Evolutionary conservation across 2,888 invertebrate genomes (phyloP), one percentile per base, ranked within the genome.

Genomic region (Heteropelma amictum): DNA sequence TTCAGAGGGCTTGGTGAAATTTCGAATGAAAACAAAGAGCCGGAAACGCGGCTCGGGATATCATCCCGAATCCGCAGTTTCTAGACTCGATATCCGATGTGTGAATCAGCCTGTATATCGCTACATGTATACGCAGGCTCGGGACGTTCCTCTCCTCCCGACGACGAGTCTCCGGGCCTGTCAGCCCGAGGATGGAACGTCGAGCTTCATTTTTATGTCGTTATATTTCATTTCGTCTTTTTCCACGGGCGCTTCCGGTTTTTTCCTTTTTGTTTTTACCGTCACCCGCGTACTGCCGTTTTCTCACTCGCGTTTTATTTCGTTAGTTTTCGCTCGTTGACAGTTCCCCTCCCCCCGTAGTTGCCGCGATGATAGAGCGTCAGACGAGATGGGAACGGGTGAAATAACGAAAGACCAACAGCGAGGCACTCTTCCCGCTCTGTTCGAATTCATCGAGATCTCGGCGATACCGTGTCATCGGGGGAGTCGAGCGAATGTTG

Each of bases 151-250:
- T 33, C 30, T 14, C 45, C 45, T 56, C 72, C 40, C 38, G 19
- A 30, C 30, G 51, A 28, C 17, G 51, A 21, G 40, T 74, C 72
- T 58, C 64, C 61, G 65, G 69, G 67, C 74, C 53, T 76, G 69
- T 33, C 53, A 53, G 67, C 45, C 35, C 54, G 40, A 47, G 65
- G 63, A 30, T 63, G 38, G 56, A 77, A 74, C 71, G 77, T 79
- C 73, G 76, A 77, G 77, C 80, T 84, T 82, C 81, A 82, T 84
- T 83, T 85, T 84, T 81, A 80, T 82, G 77, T 83, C 81, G 82
- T 85, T 83, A 83, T 80, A 83, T 83, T 80, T 81, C 80, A 83
- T 84, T 81, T 81, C 79, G 77, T 76, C 63, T 60, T 61, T 70
- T 69, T 60, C 19, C 40, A 54, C 26, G 69, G 53, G 40, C 56